Evolutionary conservation across 2,797 vertebrate species (phyloP), one percentile per base, ranked within the genome.

Genomic region (Microctenopoma stevenorrisi): DNA sequence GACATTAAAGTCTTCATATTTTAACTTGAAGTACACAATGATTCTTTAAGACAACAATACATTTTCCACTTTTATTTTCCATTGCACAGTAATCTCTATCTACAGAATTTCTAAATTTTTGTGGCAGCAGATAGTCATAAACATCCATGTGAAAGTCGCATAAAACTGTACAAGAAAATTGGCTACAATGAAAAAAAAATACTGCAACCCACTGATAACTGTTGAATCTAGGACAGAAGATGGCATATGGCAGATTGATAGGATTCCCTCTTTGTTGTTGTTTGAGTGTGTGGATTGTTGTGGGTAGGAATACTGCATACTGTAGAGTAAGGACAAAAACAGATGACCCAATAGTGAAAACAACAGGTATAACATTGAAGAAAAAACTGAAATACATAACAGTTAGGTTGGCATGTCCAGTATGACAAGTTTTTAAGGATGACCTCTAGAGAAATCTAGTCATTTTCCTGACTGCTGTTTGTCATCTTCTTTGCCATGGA

Each of bases 21-120:
- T 42, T 0, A 48, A 48, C 35, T 33, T 5, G 2, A 30, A 10
- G 5, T 26, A 4, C 11, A 18, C 10, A 46, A 46, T 8, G 64
- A 75, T 14, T 61, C 43, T 53, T 55, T 28, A 68, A 69, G 74
- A 81, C 74, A 74, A 59, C 56, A 38, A n/a, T 68, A 79, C 68
- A 83, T 94, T 93, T 93, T 92, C 80, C 79, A 83, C 87, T 93
- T 93, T 93, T 94, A 92, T 90, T 91, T 89, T 91, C 89, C 93
- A 92, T 94, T 92, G 94, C 89, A 93, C 94, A 93, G 87, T 95
- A 88, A 94, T 93, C 93, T 96, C 92, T 95, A 94, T 94, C 93
- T 95, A 95, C 93, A 95, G 84, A 93, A 87, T 87, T 92, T 94
- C 93, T 94, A 90, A 94, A 94, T 92, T 91, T 91, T 93, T 94